Evolutionary conservation across 2,888 invertebrate species (phyloP).

Genomic region (Rhodophaea formosa): DNA sequence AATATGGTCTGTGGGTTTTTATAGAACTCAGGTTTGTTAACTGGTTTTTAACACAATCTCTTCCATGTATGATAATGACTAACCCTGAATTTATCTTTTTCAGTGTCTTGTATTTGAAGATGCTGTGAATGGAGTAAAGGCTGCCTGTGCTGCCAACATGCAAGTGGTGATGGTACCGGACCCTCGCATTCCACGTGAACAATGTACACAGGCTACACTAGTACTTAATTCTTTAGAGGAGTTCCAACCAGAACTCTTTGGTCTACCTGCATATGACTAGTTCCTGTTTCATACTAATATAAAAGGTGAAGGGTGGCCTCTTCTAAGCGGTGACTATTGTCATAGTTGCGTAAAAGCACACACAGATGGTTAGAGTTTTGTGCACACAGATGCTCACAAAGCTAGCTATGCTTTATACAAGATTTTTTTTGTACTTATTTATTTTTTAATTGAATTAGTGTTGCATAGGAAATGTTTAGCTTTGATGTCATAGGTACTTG

Average conservation of each 20-base stretch:
- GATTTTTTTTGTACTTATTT: no score
- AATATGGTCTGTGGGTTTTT: no score
- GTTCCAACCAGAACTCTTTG: constrained; percentile 91
- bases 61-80: no score
- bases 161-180: constrained; percentile 91
- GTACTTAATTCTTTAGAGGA: constrained; percentile 87
- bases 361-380: no score
- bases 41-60: no score
- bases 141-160: constrained; percentile 91
- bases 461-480: no score
- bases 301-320: neutral
- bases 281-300: neutral
- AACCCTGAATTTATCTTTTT: constrained; percentile 34
- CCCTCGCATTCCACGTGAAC: constrained; percentile 52
- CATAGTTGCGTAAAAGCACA: no score
- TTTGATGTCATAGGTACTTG: no score
- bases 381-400: no score
- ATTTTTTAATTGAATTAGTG: no score
- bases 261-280: constrained; percentile 82
- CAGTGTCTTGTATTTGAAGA: constrained; percentile 95
- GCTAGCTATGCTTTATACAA: no score
- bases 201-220: constrained; percentile 80
- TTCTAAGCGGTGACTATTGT: neutral
- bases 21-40: no score
- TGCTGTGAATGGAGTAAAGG: constrained; percentile 92